These are phyloP conservation scores for Formica selysi DNA, from an alignment of 1,140 invertebrate species.

Conservation along the genomic window DNA sequence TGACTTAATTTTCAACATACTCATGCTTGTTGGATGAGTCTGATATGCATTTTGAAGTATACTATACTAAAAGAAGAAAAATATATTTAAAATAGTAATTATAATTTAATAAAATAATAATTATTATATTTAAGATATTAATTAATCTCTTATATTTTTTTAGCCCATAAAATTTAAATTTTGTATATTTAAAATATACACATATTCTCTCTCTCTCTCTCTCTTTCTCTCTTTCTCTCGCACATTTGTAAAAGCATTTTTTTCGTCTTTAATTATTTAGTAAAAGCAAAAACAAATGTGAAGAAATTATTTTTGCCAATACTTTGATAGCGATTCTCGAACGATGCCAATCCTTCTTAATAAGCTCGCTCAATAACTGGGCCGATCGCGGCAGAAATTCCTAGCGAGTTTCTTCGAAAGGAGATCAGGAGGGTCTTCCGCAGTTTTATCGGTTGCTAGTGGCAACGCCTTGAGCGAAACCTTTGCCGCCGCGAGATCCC, in stretches of 20 bases:
- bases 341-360: conserved; percentile 46
- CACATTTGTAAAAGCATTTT: background rate
- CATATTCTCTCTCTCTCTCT: too few species aligned
- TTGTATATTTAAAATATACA: too few species aligned
- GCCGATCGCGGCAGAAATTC: conserved; percentile 68
- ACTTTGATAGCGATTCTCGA: background rate
- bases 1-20: too few species aligned
- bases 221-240: too few species aligned
- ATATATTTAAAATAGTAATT: background rate
- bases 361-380: conserved; percentile 66
- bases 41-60: background rate
- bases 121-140: too few species aligned
- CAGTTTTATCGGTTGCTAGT: conserved; percentile 75
- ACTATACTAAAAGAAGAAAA: background rate
- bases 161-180: too few species aligned
- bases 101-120: too few species aligned
- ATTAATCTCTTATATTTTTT: too few species aligned
- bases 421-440: conserved; percentile 73
- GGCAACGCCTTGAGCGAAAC: conserved; percentile 72
- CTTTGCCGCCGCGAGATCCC: conserved; percentile 54
- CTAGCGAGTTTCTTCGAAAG: conserved; percentile 68
- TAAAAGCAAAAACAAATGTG: background rate
- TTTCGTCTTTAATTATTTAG: background rate
- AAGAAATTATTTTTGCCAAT: background rate
- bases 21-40: too few species aligned